These are phyloP conservation scores for Synodontis membranacea DNA, from an alignment of 2,113 vertebrate genomes.

Conservation along the genomic window DNA sequence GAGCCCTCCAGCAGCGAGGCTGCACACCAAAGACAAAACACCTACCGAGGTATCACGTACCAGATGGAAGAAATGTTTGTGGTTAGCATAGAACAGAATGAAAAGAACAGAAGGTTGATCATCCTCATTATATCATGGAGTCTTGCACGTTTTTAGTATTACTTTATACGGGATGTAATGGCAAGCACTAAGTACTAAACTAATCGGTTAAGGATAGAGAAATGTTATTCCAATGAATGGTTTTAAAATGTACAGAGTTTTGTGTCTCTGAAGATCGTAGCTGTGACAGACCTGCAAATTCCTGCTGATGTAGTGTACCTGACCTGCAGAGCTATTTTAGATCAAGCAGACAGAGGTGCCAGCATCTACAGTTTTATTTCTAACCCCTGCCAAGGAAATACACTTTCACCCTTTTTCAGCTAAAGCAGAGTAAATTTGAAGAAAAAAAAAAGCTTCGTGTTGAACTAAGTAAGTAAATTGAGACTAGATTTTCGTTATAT, in stretches of 20 bases:
- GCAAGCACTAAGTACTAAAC: background rate
- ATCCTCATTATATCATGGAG: background rate
- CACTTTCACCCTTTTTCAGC: too few species aligned
- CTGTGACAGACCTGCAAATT: too few species aligned
- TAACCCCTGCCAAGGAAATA: too few species aligned
- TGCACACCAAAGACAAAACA: conserved; percentile 88
- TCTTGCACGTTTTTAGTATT: background rate
- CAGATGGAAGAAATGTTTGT: background rate
- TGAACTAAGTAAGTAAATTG: too few species aligned
- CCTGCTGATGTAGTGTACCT: too few species aligned
- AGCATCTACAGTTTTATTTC: too few species aligned
- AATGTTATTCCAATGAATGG: too few species aligned
- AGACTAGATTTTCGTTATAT: too few species aligned
- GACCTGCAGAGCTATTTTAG: too few species aligned
- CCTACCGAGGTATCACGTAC: conserved; percentile 82
- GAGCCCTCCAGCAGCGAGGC: conserved; percentile 86
- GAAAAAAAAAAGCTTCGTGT: too few species aligned
- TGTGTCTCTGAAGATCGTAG: background rate
- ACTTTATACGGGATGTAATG: background rate
- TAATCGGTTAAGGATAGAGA: background rate
- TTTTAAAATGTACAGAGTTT: background rate
- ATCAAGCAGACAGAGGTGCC: too few species aligned
- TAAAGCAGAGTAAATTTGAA: background rate
- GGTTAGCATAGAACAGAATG: background rate
- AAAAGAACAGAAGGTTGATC: background rate